Conservation (phyloP, 2,888 invertebrate species). For the Eupithecia centaureata region DNA sequence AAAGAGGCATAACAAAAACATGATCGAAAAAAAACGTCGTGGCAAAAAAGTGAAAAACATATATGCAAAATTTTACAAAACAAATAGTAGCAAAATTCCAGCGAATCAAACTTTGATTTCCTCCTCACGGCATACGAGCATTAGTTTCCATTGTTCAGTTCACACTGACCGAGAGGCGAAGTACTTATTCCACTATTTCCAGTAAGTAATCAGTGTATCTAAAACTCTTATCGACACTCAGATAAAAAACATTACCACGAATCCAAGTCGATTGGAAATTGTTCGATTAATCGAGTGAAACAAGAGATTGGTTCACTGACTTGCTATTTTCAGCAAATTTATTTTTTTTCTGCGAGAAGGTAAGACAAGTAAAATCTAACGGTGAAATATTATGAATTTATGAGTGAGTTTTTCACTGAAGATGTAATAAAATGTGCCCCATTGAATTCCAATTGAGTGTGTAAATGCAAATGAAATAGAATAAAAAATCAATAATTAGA, state of each 20-base stretch:
- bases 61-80: conserved; percentile 7
- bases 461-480: too few relatives aligned
- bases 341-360: neutral
- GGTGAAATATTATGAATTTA: neutral
- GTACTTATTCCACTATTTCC: conserved; percentile 20
- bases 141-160: conserved; percentile 27
- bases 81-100: conserved; percentile 21
- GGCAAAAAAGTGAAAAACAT: neutral
- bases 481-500: too few relatives aligned
- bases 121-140: conserved; percentile 29
- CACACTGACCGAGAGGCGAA: conserved; percentile 24
- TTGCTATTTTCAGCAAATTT: neutral
- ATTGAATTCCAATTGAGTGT: too few relatives aligned
- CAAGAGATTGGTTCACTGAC: neutral
- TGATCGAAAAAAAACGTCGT: neutral
- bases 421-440: neutral
- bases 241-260: conserved; percentile 38
- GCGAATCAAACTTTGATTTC: conserved; percentile 24
- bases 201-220: conserved; percentile 40
- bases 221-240: conserved; percentile 40
- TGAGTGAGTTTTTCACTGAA: neutral
- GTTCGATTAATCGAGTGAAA: conserved; percentile 3
- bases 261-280: conserved; percentile 17
- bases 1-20: too few relatives aligned
- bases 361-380: neutral